Conservation (phyloP, 2,113 vertebrate species). For the Bubalus kerabau region DNA sequence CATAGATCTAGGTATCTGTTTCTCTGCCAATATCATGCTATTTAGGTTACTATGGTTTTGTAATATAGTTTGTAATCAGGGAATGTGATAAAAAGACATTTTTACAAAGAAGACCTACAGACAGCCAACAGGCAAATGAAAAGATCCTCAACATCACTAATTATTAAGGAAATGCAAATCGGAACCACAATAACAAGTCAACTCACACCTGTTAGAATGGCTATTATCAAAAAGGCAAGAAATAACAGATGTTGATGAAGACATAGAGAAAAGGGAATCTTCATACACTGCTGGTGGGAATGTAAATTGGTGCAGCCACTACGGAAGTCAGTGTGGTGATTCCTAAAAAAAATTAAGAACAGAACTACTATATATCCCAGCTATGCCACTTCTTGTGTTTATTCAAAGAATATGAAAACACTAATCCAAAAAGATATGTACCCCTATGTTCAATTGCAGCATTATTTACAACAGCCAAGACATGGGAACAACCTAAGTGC, state of each 20-base stretch:
- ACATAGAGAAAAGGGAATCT: neutral
- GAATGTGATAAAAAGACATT: neutral
- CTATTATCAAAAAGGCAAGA: neutral
- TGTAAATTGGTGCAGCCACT: neutral
- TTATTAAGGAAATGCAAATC: neutral
- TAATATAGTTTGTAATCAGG: neutral
- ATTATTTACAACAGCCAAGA: neutral
- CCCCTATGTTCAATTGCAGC: neutral
- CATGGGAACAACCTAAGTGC: neutral
- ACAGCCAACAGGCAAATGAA: neutral
- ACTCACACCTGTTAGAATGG: neutral
- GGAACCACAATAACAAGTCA: neutral
- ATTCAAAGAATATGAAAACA: neutral
- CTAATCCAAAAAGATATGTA: neutral
- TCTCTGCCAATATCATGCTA: neutral
- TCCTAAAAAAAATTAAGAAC: neutral
- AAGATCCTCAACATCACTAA: neutral
- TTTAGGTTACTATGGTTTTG: neutral
- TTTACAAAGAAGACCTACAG: neutral
- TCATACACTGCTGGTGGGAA: neutral
- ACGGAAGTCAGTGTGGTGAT: neutral
- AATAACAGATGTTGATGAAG: neutral
- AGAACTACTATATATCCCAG: neutral
- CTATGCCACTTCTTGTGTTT: neutral
- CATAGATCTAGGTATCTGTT: neutral